Evolutionary conservation across 2,113 vertebrate genomes (phyloP).

Genomic region (Toxotes chatareus): DNA sequence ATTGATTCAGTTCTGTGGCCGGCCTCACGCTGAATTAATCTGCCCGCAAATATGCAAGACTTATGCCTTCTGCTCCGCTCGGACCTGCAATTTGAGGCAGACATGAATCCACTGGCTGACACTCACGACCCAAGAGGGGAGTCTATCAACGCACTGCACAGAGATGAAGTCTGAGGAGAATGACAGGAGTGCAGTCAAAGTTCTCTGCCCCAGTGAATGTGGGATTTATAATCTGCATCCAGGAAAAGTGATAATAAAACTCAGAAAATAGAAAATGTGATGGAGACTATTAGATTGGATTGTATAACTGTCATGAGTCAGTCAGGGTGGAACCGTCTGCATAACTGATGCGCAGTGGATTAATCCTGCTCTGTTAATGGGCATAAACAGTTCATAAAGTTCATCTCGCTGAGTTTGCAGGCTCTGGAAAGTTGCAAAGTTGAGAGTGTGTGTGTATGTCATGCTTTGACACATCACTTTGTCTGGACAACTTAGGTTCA

Average conservation of each 20-base stretch:
- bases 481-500: constrained; percentile 66
- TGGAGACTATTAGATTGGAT: background rate
- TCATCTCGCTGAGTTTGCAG: background rate
- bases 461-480: constrained; percentile 60
- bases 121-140: constrained; percentile 38
- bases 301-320: background rate
- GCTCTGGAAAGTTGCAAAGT: constrained; percentile 41
- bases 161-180: constrained; percentile 32
- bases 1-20: constrained; percentile 68
- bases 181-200: constrained; percentile 22
- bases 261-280: background rate
- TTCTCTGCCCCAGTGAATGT: background rate
- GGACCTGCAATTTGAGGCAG: constrained; percentile 43
- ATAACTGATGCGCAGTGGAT: background rate
- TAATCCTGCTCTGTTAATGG: background rate
- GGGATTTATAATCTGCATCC: background rate
- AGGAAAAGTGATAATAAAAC: background rate
- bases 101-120: constrained; percentile 70
- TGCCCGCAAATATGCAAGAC: constrained; percentile 73
- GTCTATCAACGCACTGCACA: constrained; percentile 42
- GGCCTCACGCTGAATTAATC: constrained; percentile 70
- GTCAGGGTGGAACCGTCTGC: constrained; percentile 16
- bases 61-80: constrained; percentile 53
- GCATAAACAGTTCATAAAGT: background rate
- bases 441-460: constrained; percentile 37